Percentiles rank a stretch among this genome's conserved stretches.
These are phyloP conservation scores for Ericerus pela DNA, from an alignment of 1,140 invertebrate species.

Conservation along the genomic window DNA sequence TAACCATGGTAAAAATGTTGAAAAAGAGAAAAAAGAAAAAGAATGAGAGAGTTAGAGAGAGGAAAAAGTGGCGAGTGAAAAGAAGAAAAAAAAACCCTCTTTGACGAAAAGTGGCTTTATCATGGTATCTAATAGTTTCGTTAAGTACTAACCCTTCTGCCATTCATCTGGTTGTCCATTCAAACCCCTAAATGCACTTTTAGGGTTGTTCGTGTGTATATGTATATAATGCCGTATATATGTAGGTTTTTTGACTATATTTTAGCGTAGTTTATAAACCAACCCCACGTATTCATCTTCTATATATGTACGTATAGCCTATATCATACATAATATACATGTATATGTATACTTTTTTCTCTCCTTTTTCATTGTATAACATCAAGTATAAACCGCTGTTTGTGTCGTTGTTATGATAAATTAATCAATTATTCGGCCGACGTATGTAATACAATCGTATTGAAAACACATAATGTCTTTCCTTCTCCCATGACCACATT, in stretches of 20 bases:
- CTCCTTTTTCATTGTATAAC: not conserved
- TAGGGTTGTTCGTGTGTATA: not conserved
- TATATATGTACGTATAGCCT: too few relatives aligned
- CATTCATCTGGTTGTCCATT: not conserved
- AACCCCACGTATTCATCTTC: too few relatives aligned
- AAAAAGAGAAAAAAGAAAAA: not conserved
- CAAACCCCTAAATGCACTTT: not conserved
- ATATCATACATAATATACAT: too few relatives aligned
- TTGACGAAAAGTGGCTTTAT: slow-evolving; percentile 1
- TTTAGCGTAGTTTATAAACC: not conserved
- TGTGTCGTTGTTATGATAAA: slow-evolving; percentile 1
- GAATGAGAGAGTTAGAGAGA: too few relatives aligned
- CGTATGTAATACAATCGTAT: too few relatives aligned
- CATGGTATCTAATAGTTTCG: slow-evolving; percentile 9
- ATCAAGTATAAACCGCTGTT: slow-evolving; percentile 4
- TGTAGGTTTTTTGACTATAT: too few relatives aligned
- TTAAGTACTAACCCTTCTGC: slow-evolving; percentile 3
- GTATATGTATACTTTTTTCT: too few relatives aligned
- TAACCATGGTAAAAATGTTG: not conserved
- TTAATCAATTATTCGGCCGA: slow-evolving; percentile 13
- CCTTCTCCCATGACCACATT: too few relatives aligned
- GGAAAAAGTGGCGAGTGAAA: too few relatives aligned
- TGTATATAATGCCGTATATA: too few relatives aligned
- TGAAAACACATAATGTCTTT: too few relatives aligned
- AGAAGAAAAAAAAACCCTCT: not conserved